These are phyloP conservation scores for Dendropsophus ebraccatus DNA, from an alignment of 2,113 vertebrate species.

Conservation along the genomic window DNA sequence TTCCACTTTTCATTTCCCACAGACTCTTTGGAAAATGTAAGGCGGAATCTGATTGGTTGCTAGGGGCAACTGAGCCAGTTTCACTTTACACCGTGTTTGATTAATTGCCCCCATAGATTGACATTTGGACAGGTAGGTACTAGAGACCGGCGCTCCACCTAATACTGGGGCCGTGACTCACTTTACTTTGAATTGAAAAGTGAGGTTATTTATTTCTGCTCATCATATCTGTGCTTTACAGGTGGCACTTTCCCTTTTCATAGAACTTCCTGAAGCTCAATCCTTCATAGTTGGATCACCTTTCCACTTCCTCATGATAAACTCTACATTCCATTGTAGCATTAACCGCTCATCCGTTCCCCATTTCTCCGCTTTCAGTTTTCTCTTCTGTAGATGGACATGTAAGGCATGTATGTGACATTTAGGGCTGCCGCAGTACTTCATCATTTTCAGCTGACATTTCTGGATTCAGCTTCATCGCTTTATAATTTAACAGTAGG, in stretches of 20 bases:
- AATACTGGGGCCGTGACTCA: neutral
- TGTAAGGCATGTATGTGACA: neutral
- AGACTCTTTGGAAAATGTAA: too few species aligned
- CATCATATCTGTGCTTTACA: neutral
- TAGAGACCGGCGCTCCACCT: neutral
- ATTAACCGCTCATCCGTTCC: neutral
- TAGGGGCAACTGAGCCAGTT: too few species aligned
- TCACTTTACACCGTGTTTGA: too few species aligned
- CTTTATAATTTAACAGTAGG: neutral
- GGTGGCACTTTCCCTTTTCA: neutral
- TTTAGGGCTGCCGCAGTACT: neutral
- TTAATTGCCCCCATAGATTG: too few species aligned
- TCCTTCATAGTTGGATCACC: neutral
- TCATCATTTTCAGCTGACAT: slow-evolving; percentile 16
- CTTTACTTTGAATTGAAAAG: neutral
- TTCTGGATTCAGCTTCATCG: neutral
- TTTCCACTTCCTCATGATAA: neutral
- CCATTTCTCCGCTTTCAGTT: neutral
- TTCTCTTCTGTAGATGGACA: neutral
- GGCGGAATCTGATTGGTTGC: too few species aligned
- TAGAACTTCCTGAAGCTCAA: neutral
- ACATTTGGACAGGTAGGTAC: neutral
- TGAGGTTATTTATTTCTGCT: neutral
- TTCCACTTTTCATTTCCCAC: too few species aligned
- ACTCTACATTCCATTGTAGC: neutral